Base-by-base conservation (phyloP, 2,797 vertebrate genomes). In the Selene dorsalis region DNA sequence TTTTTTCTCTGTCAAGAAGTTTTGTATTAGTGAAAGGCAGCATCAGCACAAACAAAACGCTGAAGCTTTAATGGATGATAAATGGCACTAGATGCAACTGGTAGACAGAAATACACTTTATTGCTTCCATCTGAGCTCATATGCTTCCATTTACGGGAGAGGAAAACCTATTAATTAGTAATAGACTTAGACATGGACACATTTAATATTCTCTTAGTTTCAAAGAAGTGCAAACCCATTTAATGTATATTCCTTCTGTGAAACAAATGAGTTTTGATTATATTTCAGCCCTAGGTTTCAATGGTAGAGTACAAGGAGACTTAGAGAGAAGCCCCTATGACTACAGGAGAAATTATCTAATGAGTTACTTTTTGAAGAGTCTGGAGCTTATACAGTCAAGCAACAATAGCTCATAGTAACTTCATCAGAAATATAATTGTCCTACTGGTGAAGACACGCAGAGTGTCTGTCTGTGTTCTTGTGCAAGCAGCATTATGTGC, bases 11-110 rank as follows among this genome's bases (percentile, higher is more conserved):
- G 55, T 83, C 81, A 89, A 55, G 55, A 88, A 85, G 77, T 90
- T 91, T 87, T 77, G 79, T 86, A 65, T 88, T 88, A 74, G 80
- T 79, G 84, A 82, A 86, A 85, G 88, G 79, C 84, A 82, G 78
- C 83, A 89, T 92, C 90, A 93, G 80, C 85, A 85, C 68, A 88
- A 86, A 89, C 79, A 84, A 79, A 86, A 80, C 43, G 56, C 9
- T 18, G 35, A 67, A 55, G 56, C 66, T 77, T 82, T 85, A 86
- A 83, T 71, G 60, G 73, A 43, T 80, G 75, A 91, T 57, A 64
- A 86, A 85, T 81, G 73, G 35, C 53, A 61, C 35, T 22, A 26
- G 57, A 57, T 28, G 55, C 75, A 79, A 82, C 77, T 69, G 57
- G 52, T 14, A 13, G 67, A 73, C 41, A 77, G 73, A 77, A 83